A percentile compares a stretch with the other conserved stretches of the same genome.
Evolutionary conservation across 2,113 vertebrate genomes (phyloP).

Genomic region (Oenanthe melanoleuca): DNA sequence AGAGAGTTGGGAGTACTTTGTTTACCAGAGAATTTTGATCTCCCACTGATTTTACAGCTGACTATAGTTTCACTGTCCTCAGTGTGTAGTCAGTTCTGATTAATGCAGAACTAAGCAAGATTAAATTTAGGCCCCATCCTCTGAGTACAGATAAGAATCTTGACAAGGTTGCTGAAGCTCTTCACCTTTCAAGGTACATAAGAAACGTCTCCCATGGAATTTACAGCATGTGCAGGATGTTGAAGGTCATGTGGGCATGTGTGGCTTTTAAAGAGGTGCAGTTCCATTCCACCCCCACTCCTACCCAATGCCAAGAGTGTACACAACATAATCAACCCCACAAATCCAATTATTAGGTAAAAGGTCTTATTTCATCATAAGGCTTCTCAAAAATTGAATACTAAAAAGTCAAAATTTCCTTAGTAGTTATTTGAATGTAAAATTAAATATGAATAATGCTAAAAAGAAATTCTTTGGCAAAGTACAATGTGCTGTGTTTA

Average conservation of each 20-base stretch:
- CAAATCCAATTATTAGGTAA: not conserved
- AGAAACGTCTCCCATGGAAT: not conserved
- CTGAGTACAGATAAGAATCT: slow-evolving; percentile 24
- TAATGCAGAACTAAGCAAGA: slow-evolving; percentile 48
- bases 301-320: not conserved
- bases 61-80: not conserved
- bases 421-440: not conserved
- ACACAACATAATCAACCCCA: not conserved
- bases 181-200: slow-evolving; percentile 10
- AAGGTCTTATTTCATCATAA: not conserved
- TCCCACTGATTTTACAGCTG: not conserved
- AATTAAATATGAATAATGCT: not conserved
- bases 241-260: not conserved
- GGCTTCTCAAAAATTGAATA: not conserved
- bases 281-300: not conserved
- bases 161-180: not conserved
- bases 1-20: not conserved
- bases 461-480: not conserved
- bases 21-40: not conserved
- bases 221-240: not conserved
- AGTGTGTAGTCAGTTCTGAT: not conserved
- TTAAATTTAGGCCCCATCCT: slow-evolving; percentile 33
- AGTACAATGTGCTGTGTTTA: not conserved
- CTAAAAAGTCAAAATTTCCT: not conserved
- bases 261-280: not conserved